Evolutionary conservation across 2,888 invertebrate species (phyloP), one percentile per base, ranked within the genome.

Genomic region (Andrena marginata): DNA sequence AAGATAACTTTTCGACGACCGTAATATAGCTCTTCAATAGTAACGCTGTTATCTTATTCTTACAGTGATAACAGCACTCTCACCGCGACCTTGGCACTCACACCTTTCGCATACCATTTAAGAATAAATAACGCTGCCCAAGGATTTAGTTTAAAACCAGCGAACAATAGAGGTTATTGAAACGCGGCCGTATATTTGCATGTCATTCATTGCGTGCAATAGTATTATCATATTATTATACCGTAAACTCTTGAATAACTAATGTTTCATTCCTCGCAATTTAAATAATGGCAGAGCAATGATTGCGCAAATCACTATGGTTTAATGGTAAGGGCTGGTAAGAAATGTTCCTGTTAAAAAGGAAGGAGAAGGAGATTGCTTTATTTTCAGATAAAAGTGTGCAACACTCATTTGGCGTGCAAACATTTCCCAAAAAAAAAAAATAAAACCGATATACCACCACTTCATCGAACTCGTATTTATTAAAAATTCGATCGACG

Each of bases 161-260:
- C 23, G 23, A 56, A 23, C 23, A 56, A 23, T 23, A 56, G 23
- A 56, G 23, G 4, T 23, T 10, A 56, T 56, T 23, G 23, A 20
- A 23, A 23, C 23, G 8, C 1, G 10, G 2, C 23, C 56, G 26
- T 56, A 56, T 23, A 49, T 56, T 35, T 56, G 4, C n/a, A 29
- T 65, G 1, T 5, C 49, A 23, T 33, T 54, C 8, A 33, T 54
- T 54, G 2, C 7, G 13, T 4, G 16, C 10, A 56, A 56, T 54
- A 20, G 3, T 13, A 68, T 68, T 68, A 68, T 35, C 54, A 56
- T 68, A 54, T 13, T 13, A 56, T 68, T 33, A 33, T 68, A 20
- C 33, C 16, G 3, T n/a, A 54, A 26, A 49, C n/a, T 23, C 29
- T 13, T 49, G 23, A 48, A 20, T 20, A 35, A 5, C 23, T 31